phyloP scores from a whole-genome alignment of 2,113 vertebrate species.

The Seriola quinqueradiata region DNA sequence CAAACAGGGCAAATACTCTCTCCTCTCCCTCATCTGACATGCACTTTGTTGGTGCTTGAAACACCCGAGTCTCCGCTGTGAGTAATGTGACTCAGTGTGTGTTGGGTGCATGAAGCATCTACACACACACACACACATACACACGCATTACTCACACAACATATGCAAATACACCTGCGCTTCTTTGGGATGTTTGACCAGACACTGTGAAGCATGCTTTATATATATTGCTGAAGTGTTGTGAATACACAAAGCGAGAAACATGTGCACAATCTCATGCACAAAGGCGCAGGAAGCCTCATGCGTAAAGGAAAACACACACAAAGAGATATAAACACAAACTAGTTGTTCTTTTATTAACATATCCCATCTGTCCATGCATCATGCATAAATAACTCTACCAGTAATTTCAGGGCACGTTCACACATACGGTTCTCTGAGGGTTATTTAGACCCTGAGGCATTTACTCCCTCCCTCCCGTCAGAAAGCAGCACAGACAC shows the following conservation, averaged over 20 bases:
- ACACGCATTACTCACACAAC: neutral
- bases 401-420: constrained; percentile 10
- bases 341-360: constrained; percentile 3
- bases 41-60: constrained; percentile 56
- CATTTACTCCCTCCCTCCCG: neutral
- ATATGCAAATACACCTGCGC: constrained; percentile 6
- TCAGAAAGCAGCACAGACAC: constrained; percentile 9
- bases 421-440: constrained; percentile 14
- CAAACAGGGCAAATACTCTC: constrained; percentile 37
- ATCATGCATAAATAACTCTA: constrained; percentile 3
- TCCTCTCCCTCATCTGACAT: constrained; percentile 45
- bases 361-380: constrained; percentile 9
- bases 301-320: neutral
- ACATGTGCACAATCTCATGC: neutral
- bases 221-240: neutral
- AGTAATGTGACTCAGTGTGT: constrained; percentile 10
- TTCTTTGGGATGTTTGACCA: neutral
- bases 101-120: neutral
- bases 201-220: neutral
- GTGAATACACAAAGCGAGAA: neutral
- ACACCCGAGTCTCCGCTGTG: neutral
- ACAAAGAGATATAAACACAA: neutral
- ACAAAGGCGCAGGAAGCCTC: neutral
- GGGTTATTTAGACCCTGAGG: constrained; percentile 42
- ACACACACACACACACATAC: constrained; percentile 1